Conservation (phyloP, 2,888 invertebrate genomes). For the Andrena bucephala region DNA sequence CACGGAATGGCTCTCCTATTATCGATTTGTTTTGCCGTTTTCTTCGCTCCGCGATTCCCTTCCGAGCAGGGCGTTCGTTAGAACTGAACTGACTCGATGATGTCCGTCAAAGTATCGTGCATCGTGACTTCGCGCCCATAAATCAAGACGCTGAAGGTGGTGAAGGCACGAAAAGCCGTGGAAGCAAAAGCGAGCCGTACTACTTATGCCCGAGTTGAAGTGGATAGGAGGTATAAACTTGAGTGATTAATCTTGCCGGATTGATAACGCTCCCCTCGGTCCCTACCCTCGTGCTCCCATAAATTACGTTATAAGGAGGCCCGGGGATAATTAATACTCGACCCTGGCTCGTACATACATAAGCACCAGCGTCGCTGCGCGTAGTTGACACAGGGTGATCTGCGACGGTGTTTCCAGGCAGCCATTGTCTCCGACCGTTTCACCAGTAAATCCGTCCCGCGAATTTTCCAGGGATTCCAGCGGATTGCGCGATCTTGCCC, state of each 20-base stretch:
- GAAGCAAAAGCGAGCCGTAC: conserved; percentile 73
- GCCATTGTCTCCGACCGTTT: conserved; percentile 48
- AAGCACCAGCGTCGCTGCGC: conserved; percentile 62
- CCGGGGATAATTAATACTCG: conserved; percentile 78
- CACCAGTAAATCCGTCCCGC: conserved; percentile 42
- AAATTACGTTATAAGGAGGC: conserved; percentile 82
- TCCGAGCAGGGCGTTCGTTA: conserved; percentile 47
- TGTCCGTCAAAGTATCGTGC: conserved; percentile 61
- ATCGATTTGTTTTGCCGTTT: not conserved
- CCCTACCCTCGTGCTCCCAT: conserved; percentile 76
- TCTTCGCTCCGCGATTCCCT: not conserved
- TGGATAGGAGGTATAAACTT: conserved; percentile 81
- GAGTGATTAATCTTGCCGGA: conserved; percentile 83
- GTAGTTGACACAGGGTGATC: conserved; percentile 63
- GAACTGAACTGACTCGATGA: conserved; percentile 38
- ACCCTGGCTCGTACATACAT: conserved; percentile 54
- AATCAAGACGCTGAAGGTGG: conserved; percentile 79
- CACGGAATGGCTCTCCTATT: not conserved
- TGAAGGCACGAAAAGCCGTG: conserved; percentile 71
- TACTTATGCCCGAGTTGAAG: conserved; percentile 77
- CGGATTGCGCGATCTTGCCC: conserved; percentile 32
- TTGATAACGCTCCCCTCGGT: conserved; percentile 79
- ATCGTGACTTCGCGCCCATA: conserved; percentile 71
- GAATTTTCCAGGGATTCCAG: conserved; percentile 19
- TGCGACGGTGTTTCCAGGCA: conserved; percentile 46